Base-by-base conservation (phyloP, 1,140 invertebrate species). In the Conopomorpha cramerella region DNA sequence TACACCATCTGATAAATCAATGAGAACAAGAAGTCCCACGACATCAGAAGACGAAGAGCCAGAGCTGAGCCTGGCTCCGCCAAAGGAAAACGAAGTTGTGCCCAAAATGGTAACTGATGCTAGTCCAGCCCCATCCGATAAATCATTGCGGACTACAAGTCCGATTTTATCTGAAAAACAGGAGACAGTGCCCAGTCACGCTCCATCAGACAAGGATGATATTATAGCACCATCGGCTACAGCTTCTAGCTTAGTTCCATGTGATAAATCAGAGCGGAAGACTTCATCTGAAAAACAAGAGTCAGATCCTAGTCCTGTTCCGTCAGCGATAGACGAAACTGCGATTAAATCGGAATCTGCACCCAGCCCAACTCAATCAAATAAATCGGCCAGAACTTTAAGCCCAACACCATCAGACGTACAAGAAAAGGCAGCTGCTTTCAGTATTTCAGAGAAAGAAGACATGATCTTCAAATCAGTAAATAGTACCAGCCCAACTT, bases 401-500 rank as follows among this genome's bases (percentile, higher is more conserved):
- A 23, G 19, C 10, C 19, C 19, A 23, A 23, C 19, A 23, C 19
- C 19, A 23, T 23, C 19, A 6, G 19, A 23, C 10, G 19, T 6
- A 23, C 19, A 23, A 23, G 19, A 4, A 23, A 23, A 23, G 19
- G 4, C 19, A 4, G 4, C 4, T 23, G 10, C 19, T 10, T 4
- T 23, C 19, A 6, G 19, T 6, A 23, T 4, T 6, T 10, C 10
- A 6, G 19, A 23, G 4, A 23, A 10, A 23, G 19, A 23, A 23
- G 19, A 23, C 4, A 23, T 10, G 4, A 23, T 6, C 4, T 23
- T 23, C 10, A 10, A 47, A 2, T 46, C 49, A 30, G 14, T 18
- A 0, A 15, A 31, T 6, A 46, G 41, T 23, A 4, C 19, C 19
- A 23, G 19, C 12, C 45, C 41, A 2, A 2, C 29, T 0, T 41